These are phyloP conservation scores for Coleophora flavipennella DNA, from an alignment of 2,888 invertebrate species.

Conservation along the genomic window DNA sequence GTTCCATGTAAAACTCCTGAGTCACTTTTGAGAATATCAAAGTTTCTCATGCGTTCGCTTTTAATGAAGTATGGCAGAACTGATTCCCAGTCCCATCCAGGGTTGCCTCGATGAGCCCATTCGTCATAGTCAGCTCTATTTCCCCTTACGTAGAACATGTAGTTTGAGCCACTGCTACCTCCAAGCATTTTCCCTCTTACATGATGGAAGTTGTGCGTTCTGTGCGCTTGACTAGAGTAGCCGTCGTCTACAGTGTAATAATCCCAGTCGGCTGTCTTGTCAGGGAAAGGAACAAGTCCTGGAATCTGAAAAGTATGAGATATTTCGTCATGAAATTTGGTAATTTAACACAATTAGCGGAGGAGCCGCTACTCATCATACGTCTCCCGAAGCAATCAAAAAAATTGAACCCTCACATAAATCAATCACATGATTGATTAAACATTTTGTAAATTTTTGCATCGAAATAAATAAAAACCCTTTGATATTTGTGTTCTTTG, in stretches of 20 bases:
- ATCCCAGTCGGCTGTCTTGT: constrained; percentile 75
- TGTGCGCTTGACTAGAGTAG: constrained; percentile 20
- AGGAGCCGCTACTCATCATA: neutral
- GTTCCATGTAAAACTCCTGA: constrained; percentile 26
- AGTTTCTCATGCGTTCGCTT: constrained; percentile 15
- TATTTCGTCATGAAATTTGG: no score
- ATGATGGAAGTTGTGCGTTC: constrained; percentile 24
- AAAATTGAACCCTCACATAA: no score
- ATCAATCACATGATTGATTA: no score
- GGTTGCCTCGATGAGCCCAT: constrained; percentile 77
- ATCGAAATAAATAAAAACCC: no score
- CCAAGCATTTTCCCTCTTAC: constrained; percentile 76
- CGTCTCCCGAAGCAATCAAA: neutral
- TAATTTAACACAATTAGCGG: no score
- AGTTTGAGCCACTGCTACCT: constrained; percentile 75
- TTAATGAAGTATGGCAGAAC: constrained; percentile 21
- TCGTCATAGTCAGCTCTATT: constrained; percentile 71
- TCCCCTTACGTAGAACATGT: constrained; percentile 75
- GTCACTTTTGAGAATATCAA: constrained; percentile 16
- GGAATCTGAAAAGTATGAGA: constrained; percentile 24
- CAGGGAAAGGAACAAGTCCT: constrained; percentile 17
- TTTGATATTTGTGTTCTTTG: no score
- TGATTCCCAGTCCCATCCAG: constrained; percentile 23
- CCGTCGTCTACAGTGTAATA: constrained; percentile 24
- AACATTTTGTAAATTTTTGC: no score